Evolutionary conservation across 1,140 invertebrate genomes (phyloP).

Genomic region (Pteromalus puparum): DNA sequence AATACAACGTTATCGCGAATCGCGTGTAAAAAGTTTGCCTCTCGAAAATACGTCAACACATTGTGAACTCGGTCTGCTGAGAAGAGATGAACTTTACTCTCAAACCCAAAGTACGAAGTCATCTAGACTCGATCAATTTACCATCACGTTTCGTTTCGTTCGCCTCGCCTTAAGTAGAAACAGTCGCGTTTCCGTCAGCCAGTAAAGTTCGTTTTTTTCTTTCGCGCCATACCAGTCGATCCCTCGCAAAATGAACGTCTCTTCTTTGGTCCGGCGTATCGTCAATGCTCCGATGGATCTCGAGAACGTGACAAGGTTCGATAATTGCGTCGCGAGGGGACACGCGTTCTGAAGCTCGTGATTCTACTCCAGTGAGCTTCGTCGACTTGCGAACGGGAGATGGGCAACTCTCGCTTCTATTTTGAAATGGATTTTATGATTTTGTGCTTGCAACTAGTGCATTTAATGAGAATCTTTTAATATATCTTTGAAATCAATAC

Average conservation of each 20-base stretch:
- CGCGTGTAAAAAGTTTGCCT: too few relatives aligned
- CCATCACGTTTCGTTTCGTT: not conserved
- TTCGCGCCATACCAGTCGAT: not conserved
- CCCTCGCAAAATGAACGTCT: constrained; percentile 43
- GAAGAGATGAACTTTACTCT: not conserved
- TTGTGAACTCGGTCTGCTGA: not conserved
- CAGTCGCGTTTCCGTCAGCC: constrained; percentile 27
- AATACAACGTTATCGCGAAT: not conserved
- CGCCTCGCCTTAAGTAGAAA: not conserved
- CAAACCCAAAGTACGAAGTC: not conserved
- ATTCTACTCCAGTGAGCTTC: not conserved
- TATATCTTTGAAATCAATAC: not conserved
- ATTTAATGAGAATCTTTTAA: constrained; percentile 25
- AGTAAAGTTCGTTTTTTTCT: not conserved
- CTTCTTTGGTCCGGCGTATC: constrained; percentile 45
- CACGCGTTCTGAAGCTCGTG: not conserved
- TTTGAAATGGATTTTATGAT: constrained; percentile 24
- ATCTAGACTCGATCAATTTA: constrained; percentile 6
- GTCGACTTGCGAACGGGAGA: not conserved
- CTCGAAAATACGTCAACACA: not conserved
- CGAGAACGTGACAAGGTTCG: constrained; percentile 54
- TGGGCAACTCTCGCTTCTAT: not conserved
- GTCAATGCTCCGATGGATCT: constrained; percentile 40
- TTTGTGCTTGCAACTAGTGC: not conserved
- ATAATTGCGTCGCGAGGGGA: constrained; percentile 48